Percentiles rank a stretch among this genome's conserved stretches.
Conservation (phyloP, 2,888 invertebrate species). For the Osedax frankpressi region DNA sequence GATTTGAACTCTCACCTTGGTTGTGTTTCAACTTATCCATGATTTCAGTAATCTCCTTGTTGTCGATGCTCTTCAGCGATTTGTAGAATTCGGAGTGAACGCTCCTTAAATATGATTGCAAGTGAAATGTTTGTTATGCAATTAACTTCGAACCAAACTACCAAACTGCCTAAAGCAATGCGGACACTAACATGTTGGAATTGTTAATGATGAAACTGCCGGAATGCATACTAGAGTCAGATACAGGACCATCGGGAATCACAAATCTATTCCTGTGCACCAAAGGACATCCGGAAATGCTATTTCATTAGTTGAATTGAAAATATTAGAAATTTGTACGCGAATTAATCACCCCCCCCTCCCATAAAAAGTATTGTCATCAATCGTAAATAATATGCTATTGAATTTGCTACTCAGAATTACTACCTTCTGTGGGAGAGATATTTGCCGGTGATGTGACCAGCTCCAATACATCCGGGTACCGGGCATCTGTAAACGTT, state of each 20-base stretch:
- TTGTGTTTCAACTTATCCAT: not conserved
- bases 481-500: conserved; percentile 66
- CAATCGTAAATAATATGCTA: no score
- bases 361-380: no score
- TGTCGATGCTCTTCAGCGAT: not conserved
- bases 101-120: not conserved
- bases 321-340: no score
- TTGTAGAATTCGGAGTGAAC: not conserved
- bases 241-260: not conserved
- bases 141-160: no score
- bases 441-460: conserved; percentile 94
- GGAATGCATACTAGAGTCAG: not conserved
- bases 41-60: not conserved
- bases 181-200: not conserved
- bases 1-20: no score
- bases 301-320: no score
- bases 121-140: no score
- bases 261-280: not conserved
- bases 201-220: not conserved
- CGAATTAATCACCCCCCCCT: no score
- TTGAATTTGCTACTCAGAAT: no score
- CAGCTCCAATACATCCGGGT: conserved; percentile 89
- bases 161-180: no score
- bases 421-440: conserved; percentile 69
- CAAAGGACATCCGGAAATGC: not conserved